Percentiles rank a stretch among this genome's conserved stretches.
Conservation (phyloP, 53 echinoderm and acorn worm species). For the Crossaster papposus region DNA sequence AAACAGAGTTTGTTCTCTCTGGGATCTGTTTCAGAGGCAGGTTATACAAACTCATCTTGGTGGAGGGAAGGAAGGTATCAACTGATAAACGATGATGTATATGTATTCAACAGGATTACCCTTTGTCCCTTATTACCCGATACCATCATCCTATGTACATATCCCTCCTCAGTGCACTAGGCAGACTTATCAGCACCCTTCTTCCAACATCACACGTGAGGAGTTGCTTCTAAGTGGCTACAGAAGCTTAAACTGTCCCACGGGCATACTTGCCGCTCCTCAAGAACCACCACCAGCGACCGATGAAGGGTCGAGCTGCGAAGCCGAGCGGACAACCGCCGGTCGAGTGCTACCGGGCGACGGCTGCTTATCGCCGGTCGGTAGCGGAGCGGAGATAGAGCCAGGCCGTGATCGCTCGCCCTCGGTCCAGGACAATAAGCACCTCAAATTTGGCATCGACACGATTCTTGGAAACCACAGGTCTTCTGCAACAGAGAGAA, state of each 20-base stretch:
- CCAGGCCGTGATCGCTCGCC: not conserved
- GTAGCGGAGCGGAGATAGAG: not conserved
- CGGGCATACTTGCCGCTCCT: constrained; percentile 26
- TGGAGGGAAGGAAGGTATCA: not conserved
- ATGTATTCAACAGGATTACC: constrained; percentile 37
- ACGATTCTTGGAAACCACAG: constrained; percentile 33
- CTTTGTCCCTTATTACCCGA: constrained; percentile 14
- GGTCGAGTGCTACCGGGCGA: not conserved
- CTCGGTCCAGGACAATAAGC: not conserved
- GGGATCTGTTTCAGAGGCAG: too few relatives aligned
- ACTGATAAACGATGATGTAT: constrained; percentile 38
- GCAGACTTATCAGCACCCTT: not conserved
- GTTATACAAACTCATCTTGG: not conserved
- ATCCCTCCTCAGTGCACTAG: constrained; percentile 29
- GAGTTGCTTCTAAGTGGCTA: constrained; percentile 2
- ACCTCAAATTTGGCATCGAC: constrained; percentile 56
- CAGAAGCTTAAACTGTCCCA: constrained; percentile 25
- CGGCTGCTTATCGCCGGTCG: constrained; percentile 3
- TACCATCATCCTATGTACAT: constrained; percentile 3
- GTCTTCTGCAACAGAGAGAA: constrained; percentile 6
- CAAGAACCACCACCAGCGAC: not conserved
- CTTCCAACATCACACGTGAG: not conserved
- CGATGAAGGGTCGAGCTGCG: not conserved
- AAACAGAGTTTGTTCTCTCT: not conserved
- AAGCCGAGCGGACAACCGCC: not conserved